Base-by-base conservation (phyloP, 2,113 vertebrate genomes). In the Sitta europaea region DNA sequence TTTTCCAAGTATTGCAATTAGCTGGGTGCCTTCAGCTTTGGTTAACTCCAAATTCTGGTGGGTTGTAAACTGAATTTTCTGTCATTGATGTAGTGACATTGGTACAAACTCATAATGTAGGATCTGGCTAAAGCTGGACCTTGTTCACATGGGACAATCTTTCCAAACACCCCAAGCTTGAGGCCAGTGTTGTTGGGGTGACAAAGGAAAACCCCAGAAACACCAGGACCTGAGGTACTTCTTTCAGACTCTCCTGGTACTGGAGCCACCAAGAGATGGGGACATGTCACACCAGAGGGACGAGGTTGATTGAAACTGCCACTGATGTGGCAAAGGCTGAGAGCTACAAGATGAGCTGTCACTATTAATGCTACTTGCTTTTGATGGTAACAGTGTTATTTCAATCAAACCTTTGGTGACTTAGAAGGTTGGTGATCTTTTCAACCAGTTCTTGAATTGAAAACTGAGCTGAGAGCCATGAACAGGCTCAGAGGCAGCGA, bases 21-120 rank as follows among this genome's bases (percentile, higher is more conserved):
- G 9, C 40, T 67, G 17, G 4, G 11, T 65, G 28, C 18, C 38
- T 90, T 91, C 54, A 75, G 13, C 33, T 72, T 72, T 33, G 5
- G 3, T 79, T 75, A 76, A 33, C 25, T 79, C 14, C 11, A 29
- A 29, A 58, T 59, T 77, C 59, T 65, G 51, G 35, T 25, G 27
- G 15, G 40, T 48, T 57, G 23, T 14, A 13, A 13, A 4, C 15
- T 33, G 50, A 54, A 12, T 62, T 93, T 88, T 83, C 58, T 51
- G 12, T 29, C 25, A 40, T 1, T 1, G 1, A 4, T 5, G 9
- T 2, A n/a, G 29, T 57, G 29, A 43, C 25, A 13, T 28, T 31
- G 24, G 35, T 47, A 59, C n/a, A 84, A 89, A 42, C 21, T 7
- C 4, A 3, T 48, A 35, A 19, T 8, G 24, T 6, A 19, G 50